Percentiles rank a stretch among this genome's conserved stretches.
phyloP scores from a whole-genome alignment of 2,113 vertebrate species.

The Podarcis muralis region DNA sequence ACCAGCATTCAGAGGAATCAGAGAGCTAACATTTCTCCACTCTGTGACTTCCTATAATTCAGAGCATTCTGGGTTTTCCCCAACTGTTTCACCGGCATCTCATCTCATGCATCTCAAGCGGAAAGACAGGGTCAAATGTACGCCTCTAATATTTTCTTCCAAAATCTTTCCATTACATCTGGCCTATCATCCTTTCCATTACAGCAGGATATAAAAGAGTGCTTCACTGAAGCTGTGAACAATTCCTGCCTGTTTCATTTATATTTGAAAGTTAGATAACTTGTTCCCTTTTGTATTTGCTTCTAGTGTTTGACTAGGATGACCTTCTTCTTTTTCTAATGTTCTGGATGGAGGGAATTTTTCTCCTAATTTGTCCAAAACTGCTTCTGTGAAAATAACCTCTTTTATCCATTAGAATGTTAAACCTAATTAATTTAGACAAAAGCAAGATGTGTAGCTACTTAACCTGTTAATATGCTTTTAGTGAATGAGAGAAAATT shows the following conservation, averaged over 20 bases:
- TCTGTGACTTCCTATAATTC: background rate
- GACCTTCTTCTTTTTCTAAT: background rate
- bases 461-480: background rate
- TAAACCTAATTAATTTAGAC: background rate
- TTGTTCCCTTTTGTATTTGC: slow-evolving; percentile 8
- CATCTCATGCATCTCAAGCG: background rate
- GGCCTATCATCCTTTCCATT: slow-evolving; percentile 14
- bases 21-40: background rate
- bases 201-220: slow-evolving; percentile 11
- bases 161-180: background rate
- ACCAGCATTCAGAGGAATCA: slow-evolving; percentile 9
- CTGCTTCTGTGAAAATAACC: background rate
- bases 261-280: slow-evolving; percentile 8
- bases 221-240: slow-evolving; percentile 1
- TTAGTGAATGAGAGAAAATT: background rate
- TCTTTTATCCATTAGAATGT: background rate
- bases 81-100: background rate
- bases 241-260: slow-evolving; percentile 19
- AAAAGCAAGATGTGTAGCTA: background rate
- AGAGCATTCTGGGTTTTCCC: background rate
- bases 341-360: background rate
- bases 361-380: background rate
- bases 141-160: slow-evolving; percentile 27
- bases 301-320: background rate
- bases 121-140: background rate